Percentiles rank a stretch among this genome's conserved stretches.
Conservation (phyloP, 2,888 invertebrate genomes). For the Mactromeris polynyma region DNA sequence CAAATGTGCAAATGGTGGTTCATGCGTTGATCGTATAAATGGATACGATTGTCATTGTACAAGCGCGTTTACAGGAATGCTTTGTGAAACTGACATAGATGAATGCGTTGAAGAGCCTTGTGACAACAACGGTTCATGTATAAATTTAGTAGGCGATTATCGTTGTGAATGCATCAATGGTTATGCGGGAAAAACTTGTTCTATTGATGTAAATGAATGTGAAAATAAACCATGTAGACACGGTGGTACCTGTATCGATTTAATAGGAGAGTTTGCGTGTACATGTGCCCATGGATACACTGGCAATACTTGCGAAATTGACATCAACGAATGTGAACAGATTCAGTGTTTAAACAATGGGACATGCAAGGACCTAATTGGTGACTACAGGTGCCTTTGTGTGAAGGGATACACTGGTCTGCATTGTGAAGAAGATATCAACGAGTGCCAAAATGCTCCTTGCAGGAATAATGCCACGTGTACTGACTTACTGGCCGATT, state of each 20-base stretch:
- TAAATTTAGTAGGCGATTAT: constrained; percentile 50
- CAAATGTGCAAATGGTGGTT: constrained; percentile 47
- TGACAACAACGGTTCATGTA: constrained; percentile 42
- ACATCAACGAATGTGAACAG: constrained; percentile 62
- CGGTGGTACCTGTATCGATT: constrained; percentile 54
- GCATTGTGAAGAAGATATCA: constrained; percentile 34
- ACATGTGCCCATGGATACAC: constrained; percentile 25
- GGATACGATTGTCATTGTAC: constrained; percentile 40
- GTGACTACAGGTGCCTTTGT: constrained; percentile 44
- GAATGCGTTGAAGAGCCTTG: constrained; percentile 52
- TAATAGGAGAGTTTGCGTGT: constrained; percentile 40
- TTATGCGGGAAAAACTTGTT: constrained; percentile 65
- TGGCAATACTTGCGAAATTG: constrained; percentile 55
- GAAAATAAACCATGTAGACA: constrained; percentile 60
- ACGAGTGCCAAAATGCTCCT: constrained; percentile 45
- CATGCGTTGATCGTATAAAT: constrained; percentile 47
- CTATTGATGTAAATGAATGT: constrained; percentile 74
- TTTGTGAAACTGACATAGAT: constrained; percentile 44
- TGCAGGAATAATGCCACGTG: constrained; percentile 41
- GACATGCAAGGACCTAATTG: constrained; percentile 36
- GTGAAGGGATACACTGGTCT: constrained; percentile 34
- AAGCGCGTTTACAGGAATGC: constrained; percentile 30
- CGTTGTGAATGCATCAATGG: constrained; percentile 68
- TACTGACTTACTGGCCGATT: constrained; percentile 21
- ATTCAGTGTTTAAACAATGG: constrained; percentile 41